These are phyloP conservation scores for Agriotes lineatus DNA, from an alignment of 2,888 invertebrate genomes.

Conservation along the genomic window DNA sequence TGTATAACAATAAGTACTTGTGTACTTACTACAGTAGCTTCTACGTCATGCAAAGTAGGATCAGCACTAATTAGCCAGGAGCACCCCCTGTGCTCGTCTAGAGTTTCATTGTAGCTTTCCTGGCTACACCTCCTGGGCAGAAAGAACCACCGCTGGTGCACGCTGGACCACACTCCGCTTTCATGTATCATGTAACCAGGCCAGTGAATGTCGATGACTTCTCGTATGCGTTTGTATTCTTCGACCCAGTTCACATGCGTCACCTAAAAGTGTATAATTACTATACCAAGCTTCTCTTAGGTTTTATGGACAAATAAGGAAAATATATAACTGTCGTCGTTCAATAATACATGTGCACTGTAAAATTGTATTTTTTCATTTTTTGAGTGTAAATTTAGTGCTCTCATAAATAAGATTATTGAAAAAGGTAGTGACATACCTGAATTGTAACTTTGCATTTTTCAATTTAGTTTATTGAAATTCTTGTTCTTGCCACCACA, in stretches of 20 bases:
- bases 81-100: slow-evolving; percentile 91
- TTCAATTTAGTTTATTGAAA: no score
- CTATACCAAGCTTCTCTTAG: no score
- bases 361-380: no score
- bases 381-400: no score
- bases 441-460: no score
- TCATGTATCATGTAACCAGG: slow-evolving; percentile 99
- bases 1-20: no score
- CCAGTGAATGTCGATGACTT: slow-evolving; percentile 82
- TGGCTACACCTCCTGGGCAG: slow-evolving; percentile 91
- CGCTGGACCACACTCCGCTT: slow-evolving; percentile 89
- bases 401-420: no score
- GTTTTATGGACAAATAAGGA: no score
- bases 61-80: slow-evolving; percentile 88
- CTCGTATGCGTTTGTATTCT: slow-evolving; percentile 80
- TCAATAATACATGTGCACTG: no score
- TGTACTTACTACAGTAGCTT: slow-evolving; percentile 54
- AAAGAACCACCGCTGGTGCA: slow-evolving; percentile 92
- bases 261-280: slow-evolving; percentile 69
- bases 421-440: no score
- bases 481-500: no score
- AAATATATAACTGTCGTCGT: no score
- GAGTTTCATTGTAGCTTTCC: slow-evolving; percentile 89
- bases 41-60: slow-evolving; percentile 77
- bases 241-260: slow-evolving; percentile 78